These are phyloP conservation scores for Drosophila lacicola DNA, from an alignment of 2,888 invertebrate species.

Conservation along the genomic window DNA sequence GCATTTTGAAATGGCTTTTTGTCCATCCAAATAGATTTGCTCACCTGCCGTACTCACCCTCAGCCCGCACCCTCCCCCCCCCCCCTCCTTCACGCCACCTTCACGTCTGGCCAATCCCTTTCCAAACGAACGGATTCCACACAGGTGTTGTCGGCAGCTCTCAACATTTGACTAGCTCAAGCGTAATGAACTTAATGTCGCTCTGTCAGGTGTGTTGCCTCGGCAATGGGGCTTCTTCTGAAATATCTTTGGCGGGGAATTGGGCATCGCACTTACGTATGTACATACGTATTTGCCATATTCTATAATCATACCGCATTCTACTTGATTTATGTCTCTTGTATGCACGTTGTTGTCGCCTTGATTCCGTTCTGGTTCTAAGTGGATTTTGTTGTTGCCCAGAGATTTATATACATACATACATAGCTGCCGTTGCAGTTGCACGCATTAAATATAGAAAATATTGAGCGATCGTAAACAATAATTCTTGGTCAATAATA, in stretches of 20 bases:
- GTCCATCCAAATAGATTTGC: conserved; percentile 68
- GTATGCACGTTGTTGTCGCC: conserved; percentile 39
- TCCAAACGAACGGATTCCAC: conserved; percentile 69
- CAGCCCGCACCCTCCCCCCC: neutral
- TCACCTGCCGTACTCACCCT: conserved; percentile 61
- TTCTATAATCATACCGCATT: conserved; percentile 34
- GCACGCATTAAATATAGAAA: conserved; percentile 11
- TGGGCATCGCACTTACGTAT: conserved; percentile 34
- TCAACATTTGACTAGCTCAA: conserved; percentile 50
- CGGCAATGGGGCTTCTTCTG: conserved; percentile 1
- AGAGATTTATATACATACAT: conserved; percentile 8
- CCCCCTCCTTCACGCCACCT: no score
- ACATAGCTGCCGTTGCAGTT: conserved; percentile 23
- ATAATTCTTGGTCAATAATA: no score
- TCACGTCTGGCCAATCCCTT: conserved; percentile 4
- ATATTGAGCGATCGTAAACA: no score
- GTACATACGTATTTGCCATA: conserved; percentile 41
- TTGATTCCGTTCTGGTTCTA: conserved; percentile 56
- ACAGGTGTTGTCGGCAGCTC: conserved; percentile 78
- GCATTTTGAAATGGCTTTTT: conserved; percentile 66
- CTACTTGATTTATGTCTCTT: conserved; percentile 44
- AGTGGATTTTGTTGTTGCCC: conserved; percentile 54
- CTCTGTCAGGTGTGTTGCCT: conserved; percentile 71
- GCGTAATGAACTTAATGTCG: conserved; percentile 79
- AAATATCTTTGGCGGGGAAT: neutral